Evolutionary conservation across 1,140 invertebrate genomes (phyloP).

Genomic region (Drosophila sulfurigaster): DNA sequence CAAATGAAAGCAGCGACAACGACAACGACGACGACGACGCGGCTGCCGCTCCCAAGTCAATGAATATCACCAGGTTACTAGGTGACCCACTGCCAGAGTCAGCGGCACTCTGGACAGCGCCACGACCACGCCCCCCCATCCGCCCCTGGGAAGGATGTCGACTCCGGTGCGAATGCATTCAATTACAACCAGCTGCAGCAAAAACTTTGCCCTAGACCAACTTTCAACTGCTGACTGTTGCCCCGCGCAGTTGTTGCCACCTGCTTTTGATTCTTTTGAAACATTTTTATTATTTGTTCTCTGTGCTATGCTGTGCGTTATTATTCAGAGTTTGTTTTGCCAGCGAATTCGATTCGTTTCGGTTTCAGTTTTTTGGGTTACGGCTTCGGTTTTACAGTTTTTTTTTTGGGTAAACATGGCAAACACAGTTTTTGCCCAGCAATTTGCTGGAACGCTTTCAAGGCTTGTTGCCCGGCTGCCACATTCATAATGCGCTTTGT

Average conservation of each 20-base stretch:
- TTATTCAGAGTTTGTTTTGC: conserved; percentile 29
- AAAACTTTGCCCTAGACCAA: conserved; percentile 83
- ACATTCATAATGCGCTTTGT: conserved; percentile 18
- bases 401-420: conserved; percentile 13
- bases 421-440: conserved; percentile 5
- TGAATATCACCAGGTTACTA: conserved; percentile 83
- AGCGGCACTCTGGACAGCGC: conserved; percentile 41
- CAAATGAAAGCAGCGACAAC: conserved; percentile 47
- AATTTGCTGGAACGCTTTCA: conserved; percentile 22
- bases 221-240: conserved; percentile 52
- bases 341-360: conserved; percentile 37
- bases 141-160: conserved; percentile 11
- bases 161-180: conserved; percentile 36
- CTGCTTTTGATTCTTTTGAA: conserved; percentile 53
- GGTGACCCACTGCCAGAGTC: conserved; percentile 73
- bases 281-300: conserved; percentile 62
- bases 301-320: neutral
- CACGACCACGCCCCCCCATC: conserved; percentile 16
- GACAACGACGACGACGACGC: conserved; percentile 10
- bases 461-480: conserved; percentile 5
- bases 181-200: conserved; percentile 39
- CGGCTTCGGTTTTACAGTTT: conserved; percentile 1
- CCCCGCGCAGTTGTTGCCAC: neutral
- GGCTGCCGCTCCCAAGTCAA: conserved; percentile 65
- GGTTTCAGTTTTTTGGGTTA: neutral